Evolutionary conservation across 2,888 invertebrate species (phyloP).

Genomic region (Pandemis heparana): DNA sequence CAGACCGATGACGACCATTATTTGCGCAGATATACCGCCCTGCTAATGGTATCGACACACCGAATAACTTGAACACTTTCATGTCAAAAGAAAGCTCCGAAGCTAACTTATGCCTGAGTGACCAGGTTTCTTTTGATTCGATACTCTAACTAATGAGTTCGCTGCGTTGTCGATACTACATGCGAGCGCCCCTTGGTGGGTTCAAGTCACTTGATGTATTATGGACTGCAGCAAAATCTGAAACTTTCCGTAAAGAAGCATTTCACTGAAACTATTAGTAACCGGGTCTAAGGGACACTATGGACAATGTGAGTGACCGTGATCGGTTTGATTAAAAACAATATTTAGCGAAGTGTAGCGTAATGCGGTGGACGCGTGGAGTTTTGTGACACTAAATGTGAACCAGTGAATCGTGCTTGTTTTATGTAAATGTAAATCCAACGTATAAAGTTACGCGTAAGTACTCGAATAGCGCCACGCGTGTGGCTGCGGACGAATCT

Average conservation of each 20-base stretch:
- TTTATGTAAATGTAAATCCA: slow-evolving; percentile 72
- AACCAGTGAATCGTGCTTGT: slow-evolving; percentile 65
- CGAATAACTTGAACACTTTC: slow-evolving; percentile 14
- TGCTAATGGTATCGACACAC: slow-evolving; percentile 58
- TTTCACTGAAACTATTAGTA: background rate
- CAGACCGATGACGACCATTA: slow-evolving; percentile 89
- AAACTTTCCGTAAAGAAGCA: background rate
- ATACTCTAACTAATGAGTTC: slow-evolving; percentile 6
- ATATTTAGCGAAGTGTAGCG: slow-evolving; percentile 25
- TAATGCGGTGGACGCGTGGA: slow-evolving; percentile 51
- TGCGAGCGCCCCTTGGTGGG: background rate
- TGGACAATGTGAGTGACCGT: slow-evolving; percentile 22
- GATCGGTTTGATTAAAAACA: slow-evolving; percentile 16
- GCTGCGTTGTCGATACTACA: background rate
- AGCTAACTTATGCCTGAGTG: slow-evolving; percentile 3
- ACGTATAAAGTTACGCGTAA: slow-evolving; percentile 71
- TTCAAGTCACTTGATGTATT: background rate
- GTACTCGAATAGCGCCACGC: slow-evolving; percentile 68
- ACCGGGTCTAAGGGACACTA: slow-evolving; percentile 22
- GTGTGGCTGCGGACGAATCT: slow-evolving; percentile 73
- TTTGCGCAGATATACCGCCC: slow-evolving; percentile 85
- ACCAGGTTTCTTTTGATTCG: slow-evolving; percentile 10
- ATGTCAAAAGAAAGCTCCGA: background rate
- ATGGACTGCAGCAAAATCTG: background rate
- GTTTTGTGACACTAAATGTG: slow-evolving; percentile 44